Evolutionary conservation across 2,113 vertebrate genomes (phyloP).

Genomic region (Poecilia latipinna): DNA sequence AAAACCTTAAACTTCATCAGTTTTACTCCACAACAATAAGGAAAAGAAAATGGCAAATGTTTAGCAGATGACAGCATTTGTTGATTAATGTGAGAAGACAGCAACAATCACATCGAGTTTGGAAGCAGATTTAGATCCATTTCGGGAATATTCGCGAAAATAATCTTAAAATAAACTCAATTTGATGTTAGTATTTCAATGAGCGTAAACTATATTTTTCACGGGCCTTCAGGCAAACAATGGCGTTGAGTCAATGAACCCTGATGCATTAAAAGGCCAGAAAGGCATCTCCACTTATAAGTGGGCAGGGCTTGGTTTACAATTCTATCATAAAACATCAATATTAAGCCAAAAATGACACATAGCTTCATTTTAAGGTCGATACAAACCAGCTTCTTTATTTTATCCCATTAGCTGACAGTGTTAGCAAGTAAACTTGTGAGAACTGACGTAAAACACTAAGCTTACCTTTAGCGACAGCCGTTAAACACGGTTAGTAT

Average conservation of each 20-base stretch:
- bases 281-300: conserved; percentile 35
- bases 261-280: conserved; percentile 58
- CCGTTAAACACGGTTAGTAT: not conserved
- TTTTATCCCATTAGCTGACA: conserved; percentile 20
- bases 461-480: conserved; percentile 32
- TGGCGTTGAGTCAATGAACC: conserved; percentile 75
- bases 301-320: conserved; percentile 2
- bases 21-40: not conserved
- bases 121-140: not conserved
- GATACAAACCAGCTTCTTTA: not conserved
- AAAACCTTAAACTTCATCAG: not conserved
- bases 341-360: not conserved
- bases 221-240: conserved; percentile 66
- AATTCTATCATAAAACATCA: not conserved
- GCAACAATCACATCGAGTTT: not conserved
- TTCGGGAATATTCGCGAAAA: not conserved
- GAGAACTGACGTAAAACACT: conserved; percentile 30
- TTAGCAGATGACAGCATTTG: not conserved
- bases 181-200: not conserved
- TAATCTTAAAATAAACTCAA: not conserved
- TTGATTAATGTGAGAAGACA: not conserved
- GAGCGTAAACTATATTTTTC: conserved; percentile 5
- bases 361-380: not conserved
- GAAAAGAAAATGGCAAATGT: not conserved
- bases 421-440: conserved; percentile 40